These are phyloP conservation scores for Phalacrocorax aristotelis DNA, from an alignment of 2,113 vertebrate genomes.

Conservation along the genomic window DNA sequence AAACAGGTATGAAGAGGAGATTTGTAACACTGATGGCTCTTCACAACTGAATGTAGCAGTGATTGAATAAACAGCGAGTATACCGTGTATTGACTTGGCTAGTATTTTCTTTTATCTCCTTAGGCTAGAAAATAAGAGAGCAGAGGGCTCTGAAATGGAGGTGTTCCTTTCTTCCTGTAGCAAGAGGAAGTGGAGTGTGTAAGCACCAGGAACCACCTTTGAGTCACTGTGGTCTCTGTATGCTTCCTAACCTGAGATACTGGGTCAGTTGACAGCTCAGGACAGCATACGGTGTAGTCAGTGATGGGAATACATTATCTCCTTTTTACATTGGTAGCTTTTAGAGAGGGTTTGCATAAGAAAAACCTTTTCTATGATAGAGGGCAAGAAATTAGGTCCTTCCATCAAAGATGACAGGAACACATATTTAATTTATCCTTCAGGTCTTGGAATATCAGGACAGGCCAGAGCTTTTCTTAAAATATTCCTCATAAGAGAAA, in stretches of 20 bases:
- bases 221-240: not conserved
- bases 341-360: rapidly evolving
- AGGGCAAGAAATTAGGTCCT: too few relatives aligned
- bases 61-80: not conserved
- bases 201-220: not conserved
- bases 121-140: not conserved
- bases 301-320: not conserved
- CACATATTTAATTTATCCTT: not conserved
- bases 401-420: not conserved
- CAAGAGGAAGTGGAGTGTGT: not conserved
- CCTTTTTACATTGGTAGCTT: not conserved
- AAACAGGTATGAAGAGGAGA: not conserved
- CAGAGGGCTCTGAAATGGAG: not conserved
- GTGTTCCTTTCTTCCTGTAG: not conserved
- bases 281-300: not conserved
- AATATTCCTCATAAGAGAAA: not conserved
- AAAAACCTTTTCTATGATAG: not conserved
- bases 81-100: not conserved
- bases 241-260: not conserved
- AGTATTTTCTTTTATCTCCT: not conserved
- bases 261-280: not conserved
- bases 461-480: not conserved
- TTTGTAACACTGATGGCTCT: not conserved
- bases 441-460: not conserved
- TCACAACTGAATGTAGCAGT: not conserved